Conservation (phyloP, 2,888 invertebrate species). For the Dioctria rufipes region DNA sequence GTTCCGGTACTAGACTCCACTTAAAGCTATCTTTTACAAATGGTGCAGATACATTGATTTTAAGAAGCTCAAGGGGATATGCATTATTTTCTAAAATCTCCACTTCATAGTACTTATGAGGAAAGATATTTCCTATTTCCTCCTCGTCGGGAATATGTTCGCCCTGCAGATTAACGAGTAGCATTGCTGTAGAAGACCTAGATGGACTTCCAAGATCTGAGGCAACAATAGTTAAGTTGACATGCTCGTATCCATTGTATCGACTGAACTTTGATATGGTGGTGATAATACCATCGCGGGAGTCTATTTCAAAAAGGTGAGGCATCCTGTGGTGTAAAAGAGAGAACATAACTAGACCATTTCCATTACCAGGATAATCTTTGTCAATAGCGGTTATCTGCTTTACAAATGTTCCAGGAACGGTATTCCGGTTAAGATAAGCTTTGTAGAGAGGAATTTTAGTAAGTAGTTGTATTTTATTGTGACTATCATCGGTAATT, state of each 20-base stretch:
- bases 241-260: constrained; percentile 71
- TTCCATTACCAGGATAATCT: constrained; percentile 89
- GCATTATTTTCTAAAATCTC: constrained; percentile 86
- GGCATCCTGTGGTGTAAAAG: constrained; percentile 78
- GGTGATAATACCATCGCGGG: constrained; percentile 86
- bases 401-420: constrained; percentile 82
- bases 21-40: constrained; percentile 78
- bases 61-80: constrained; percentile 82
- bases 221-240: constrained; percentile 86
- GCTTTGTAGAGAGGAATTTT: constrained; percentile 83
- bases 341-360: constrained; percentile 86
- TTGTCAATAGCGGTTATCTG: constrained; percentile 88
- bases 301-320: constrained; percentile 84
- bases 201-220: constrained; percentile 90
- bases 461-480: constrained; percentile 55
- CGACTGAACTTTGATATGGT: constrained; percentile 76
- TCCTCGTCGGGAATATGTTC: constrained; percentile 65
- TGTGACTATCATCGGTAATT: constrained; percentile 49
- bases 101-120: constrained; percentile 84
- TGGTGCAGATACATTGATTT: constrained; percentile 82
- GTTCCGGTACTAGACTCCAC: constrained; percentile 77
- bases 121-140: constrained; percentile 72
- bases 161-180: constrained; percentile 79
- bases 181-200: constrained; percentile 82
- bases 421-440: constrained; percentile 81